phyloP scores from a whole-genome alignment of 2,888 invertebrate genomes.

The Eristalis arbustorum region DNA sequence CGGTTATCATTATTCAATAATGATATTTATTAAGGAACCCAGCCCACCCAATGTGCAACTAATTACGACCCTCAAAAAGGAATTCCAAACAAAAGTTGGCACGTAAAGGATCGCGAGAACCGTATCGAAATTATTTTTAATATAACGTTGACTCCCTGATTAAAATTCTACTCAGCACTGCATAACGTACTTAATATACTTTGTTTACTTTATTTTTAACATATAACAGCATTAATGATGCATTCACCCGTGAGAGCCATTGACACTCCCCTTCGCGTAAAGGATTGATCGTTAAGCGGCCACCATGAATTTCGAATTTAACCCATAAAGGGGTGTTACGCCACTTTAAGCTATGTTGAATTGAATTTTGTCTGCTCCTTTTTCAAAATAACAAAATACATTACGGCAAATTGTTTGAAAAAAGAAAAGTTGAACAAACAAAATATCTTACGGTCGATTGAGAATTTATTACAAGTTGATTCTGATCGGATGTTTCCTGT shows the following conservation, averaged over 20 bases:
- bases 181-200: not conserved
- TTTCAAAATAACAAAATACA: conserved; percentile 22
- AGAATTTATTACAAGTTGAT: conserved; percentile 54
- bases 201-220: not conserved
- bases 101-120: not conserved
- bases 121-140: not conserved
- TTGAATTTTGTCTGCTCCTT: conserved; percentile 9
- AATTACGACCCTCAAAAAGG: not conserved
- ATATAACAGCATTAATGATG: conserved; percentile 33
- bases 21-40: too few species aligned
- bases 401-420: not conserved
- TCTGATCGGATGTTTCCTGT: not conserved
- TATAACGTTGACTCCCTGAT: not conserved
- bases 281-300: not conserved
- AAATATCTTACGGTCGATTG: conserved; percentile 40
- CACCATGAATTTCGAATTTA: conserved; percentile 3
- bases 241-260: conserved; percentile 21
- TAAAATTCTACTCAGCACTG: conserved; percentile 35
- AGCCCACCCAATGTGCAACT: not conserved
- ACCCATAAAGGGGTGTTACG: conserved; percentile 49
- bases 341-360: conserved; percentile 48
- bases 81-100: not conserved
- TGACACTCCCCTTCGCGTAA: conserved; percentile 31
- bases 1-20: too few species aligned
- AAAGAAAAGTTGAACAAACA: not conserved